Evolutionary conservation across 2,113 vertebrate genomes (phyloP), one percentile per base, ranked within the genome.

Genomic region (Bos javanicus): DNA sequence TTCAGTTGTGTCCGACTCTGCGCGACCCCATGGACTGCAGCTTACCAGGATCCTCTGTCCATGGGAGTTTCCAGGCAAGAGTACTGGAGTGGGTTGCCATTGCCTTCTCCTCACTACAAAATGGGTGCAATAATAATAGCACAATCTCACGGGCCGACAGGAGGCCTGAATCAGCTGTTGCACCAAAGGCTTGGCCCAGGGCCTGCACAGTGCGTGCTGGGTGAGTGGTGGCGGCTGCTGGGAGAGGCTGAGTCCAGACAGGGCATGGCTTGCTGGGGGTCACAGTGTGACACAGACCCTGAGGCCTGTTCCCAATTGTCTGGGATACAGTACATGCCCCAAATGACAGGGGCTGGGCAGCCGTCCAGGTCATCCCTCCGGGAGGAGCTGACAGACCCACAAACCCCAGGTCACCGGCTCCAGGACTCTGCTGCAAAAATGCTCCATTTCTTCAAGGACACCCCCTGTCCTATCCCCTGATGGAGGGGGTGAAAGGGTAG

Each of bases 261-360:
- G 48, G 76, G 59, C 86, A 48, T 52, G 59, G 52, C 80, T 94
- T 80, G 43, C 36, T 80, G 36, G 84, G 92, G 92, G 91, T 91
- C 88, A 91, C n/a, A 28, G 2, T n/a, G 74, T 62, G n/a, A 91
- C 81, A 83, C 21, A 83, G 52, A 39, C 93, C 93, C 91, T 3
- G 16, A 87, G 94, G 88, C 85, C 91, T 88, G 12, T 92, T 88
- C 92, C 90, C 74, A 97, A 23, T 56, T 50, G 54, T 93, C 91
- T 46, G 57, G 83, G 94, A 94, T 59, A 54, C 3, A 93, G 78
- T 97, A 93, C 78, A 64, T 26, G 39, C 95, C n/a, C 9, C 10
- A 50, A 74, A 83, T 80, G 88, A 97, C 97, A 97, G 92, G 89
- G 78, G 9, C 86, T 84, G 67, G 97, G 96, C 89, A n/a, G 19